Evolutionary conservation across 2,888 invertebrate species (phyloP).

Genomic region (Eristalis tenax): DNA sequence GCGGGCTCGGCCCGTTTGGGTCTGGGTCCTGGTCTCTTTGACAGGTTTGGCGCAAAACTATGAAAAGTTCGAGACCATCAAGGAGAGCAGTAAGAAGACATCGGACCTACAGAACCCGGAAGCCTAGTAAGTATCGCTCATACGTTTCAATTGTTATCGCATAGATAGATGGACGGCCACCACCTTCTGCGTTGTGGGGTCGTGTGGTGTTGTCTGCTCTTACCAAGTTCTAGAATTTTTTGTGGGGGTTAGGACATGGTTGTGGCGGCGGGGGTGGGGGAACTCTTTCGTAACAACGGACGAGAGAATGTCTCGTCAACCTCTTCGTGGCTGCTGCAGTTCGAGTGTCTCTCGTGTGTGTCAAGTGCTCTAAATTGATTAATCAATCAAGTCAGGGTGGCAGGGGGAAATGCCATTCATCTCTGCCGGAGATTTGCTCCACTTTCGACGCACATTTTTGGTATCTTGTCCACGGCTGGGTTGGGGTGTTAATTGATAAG

Average conservation of each 20-base stretch:
- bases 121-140: conserved; percentile 83
- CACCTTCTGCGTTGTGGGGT: neutral
- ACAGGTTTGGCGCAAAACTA: conserved; percentile 90
- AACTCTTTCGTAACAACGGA: conserved; percentile 59
- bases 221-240: neutral
- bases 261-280: neutral
- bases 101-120: conserved; percentile 87
- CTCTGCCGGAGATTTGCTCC: conserved; percentile 27
- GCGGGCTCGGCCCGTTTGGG: neutral
- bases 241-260: conserved; percentile 38
- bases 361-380: conserved; percentile 44
- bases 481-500: conserved; percentile 48
- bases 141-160: conserved; percentile 72
- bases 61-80: conserved; percentile 89
- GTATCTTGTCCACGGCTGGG: neutral
- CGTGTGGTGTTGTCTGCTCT: neutral
- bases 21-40: conserved; percentile 20
- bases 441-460: conserved; percentile 17
- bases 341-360: neutral
- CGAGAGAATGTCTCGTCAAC: conserved; percentile 38
- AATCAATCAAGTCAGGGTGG: conserved; percentile 20
- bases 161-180: neutral
- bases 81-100: conserved; percentile 87
- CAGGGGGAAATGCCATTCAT: neutral
- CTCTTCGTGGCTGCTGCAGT: neutral